A percentile compares a stretch with the other conserved stretches of the same genome.
Conservation (phyloP, 2,888 invertebrate species). For the Oasisia sp. region DNA sequence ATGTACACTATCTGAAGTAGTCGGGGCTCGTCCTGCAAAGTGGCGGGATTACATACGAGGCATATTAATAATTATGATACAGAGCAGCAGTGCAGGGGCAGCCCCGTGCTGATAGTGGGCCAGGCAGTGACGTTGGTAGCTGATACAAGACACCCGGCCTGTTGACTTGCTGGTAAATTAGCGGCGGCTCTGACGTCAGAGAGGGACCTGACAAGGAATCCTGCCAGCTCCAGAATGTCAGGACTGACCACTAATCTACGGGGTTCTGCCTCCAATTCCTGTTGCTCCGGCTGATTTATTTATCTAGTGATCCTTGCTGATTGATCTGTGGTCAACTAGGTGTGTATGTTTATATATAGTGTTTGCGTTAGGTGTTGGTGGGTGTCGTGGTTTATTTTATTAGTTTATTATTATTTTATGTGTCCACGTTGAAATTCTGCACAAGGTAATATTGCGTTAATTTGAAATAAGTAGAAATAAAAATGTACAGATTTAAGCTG, state of each 20-base stretch:
- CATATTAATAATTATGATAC: neutral
- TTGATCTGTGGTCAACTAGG: neutral
- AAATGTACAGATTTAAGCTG: no score
- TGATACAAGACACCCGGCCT: neutral
- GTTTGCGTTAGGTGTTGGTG: no score
- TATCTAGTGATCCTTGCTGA: neutral
- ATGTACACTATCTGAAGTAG: neutral
- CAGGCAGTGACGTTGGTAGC: neutral
- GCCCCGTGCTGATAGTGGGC: neutral
- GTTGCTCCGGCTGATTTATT: neutral
- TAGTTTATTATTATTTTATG: no score
- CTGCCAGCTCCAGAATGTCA: neutral
- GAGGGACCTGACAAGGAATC: neutral
- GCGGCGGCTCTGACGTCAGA: neutral
- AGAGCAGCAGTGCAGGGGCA: neutral
- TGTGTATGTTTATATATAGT: neutral
- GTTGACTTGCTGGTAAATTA: neutral
- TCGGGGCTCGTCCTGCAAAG: neutral
- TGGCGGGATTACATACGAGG: neutral
- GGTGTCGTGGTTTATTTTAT: neutral
- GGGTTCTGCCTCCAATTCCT: neutral
- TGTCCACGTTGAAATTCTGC: no score
- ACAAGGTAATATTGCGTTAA: no score
- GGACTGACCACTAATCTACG: neutral
- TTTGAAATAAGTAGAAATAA: no score